A percentile compares a stretch with the other conserved stretches of the same genome.
Evolutionary conservation across 2,797 vertebrate species (phyloP).

Genomic region (Geotria australis): DNA sequence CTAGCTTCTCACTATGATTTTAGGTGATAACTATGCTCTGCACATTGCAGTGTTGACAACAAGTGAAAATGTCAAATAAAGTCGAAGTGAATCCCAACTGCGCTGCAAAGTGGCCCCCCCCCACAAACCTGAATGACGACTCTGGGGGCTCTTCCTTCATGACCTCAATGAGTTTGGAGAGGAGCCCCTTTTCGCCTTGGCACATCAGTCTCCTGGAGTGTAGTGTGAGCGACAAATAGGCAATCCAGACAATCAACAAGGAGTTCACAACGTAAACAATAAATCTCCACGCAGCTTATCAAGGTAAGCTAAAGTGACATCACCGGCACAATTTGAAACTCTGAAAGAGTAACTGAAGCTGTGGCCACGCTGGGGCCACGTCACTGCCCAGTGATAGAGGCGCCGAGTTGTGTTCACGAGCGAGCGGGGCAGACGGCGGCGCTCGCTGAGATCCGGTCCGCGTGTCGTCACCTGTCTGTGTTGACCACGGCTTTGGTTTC

Average conservation of each 20-base stretch:
- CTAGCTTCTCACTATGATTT: not conserved
- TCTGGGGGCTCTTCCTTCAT: constrained; percentile 96
- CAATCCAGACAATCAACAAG: not conserved
- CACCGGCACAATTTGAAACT: too few relatives aligned
- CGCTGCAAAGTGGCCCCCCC: too few relatives aligned
- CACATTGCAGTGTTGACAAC: not conserved
- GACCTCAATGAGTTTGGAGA: constrained; percentile 65
- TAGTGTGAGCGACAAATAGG: not conserved
- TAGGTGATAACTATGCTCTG: not conserved
- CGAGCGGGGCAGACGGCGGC: too few relatives aligned
- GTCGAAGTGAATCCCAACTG: too few relatives aligned
- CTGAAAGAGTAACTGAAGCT: too few relatives aligned
- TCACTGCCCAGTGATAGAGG: too few relatives aligned
- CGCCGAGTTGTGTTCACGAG: too few relatives aligned
- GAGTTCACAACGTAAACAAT: not conserved
- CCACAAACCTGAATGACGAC: constrained; percentile 59
- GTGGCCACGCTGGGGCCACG: too few relatives aligned
- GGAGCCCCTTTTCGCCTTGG: constrained; percentile 76
- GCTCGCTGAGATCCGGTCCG: too few relatives aligned
- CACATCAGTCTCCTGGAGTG: constrained; percentile 53
- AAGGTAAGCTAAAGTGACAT: not conserved
- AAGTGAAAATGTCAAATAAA: too few relatives aligned
- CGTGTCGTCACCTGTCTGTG: constrained; percentile 38
- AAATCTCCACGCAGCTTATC: not conserved
- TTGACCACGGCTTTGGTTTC: constrained; percentile 89